Evolutionary conservation across 2,888 invertebrate genomes (phyloP), one percentile per base, ranked within the genome.

Genomic region (Caenorhabditis macrosperma): DNA sequence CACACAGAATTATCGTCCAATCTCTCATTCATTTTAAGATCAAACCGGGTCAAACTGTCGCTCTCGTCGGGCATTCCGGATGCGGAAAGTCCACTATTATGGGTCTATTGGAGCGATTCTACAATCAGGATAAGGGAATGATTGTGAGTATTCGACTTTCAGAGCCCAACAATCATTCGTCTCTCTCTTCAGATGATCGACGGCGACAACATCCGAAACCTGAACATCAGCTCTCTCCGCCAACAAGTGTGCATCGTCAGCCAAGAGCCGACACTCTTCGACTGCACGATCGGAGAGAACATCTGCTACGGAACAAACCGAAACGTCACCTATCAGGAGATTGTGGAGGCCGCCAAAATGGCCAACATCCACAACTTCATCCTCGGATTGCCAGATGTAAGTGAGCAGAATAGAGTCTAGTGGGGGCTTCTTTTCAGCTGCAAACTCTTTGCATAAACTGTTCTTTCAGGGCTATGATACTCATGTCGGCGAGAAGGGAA

Each of bases 301-400:
- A 96, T 97, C 84, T 94, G 95, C 0, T 97, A 97, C 90, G 97
- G 97, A 78, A 91, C 92, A 55, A 85, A 88, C 28, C 28, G 78
- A 52, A 60, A 66, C n/a, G 72, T 80, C 3, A 88, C 90, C 4
- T 83, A 90, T 26, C 89, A 91, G 2, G 90, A 91, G 48, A 89
- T 92, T 26, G 86, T 88, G 15, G 80, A 83, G 30, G 92, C 91
- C 3, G 91, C 91, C 20, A 88, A 88, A 77, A 88, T 91, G 85
- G 92, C 92, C 15, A 92, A 92, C 85, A 92, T 91, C 60, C 91
- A 92, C 80, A 89, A 91, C 79, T 92, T 92, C 84, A 91, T 92
- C 63, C 85, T 88, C 64, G 86, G 90, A 10, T 87, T 92, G 24
- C 92, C 92, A 6, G 60, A 81, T 50, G 85, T 85, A 33, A 44